Percentiles rank a stretch among this genome's conserved stretches.
Conservation (phyloP, 2,888 invertebrate genomes). For the Oscheius myriophilus region DNA sequence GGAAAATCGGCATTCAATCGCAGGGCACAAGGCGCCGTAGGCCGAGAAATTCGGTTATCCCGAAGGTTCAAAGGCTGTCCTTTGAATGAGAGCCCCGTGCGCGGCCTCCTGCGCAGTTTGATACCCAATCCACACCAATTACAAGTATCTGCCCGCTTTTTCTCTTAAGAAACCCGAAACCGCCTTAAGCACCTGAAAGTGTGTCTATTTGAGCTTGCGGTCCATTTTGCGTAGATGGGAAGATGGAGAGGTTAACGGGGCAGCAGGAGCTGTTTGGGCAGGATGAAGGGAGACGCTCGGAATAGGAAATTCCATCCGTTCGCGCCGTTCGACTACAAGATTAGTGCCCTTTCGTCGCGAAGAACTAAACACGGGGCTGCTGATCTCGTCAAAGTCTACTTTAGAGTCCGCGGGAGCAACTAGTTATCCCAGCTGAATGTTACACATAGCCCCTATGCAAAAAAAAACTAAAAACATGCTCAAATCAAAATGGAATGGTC, state of each 20-base stretch:
- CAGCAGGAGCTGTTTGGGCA: slow-evolving; percentile 12
- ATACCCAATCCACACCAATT: slow-evolving; percentile 27
- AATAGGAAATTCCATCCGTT: slow-evolving; percentile 26
- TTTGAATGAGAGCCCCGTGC: slow-evolving; percentile 13
- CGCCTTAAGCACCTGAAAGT: slow-evolving; percentile 25
- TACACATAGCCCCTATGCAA: too few relatives aligned
- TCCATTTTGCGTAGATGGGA: slow-evolving; percentile 18
- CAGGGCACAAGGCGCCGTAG: neutral
- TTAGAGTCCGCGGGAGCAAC: too few relatives aligned
- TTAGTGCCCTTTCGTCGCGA: too few relatives aligned
- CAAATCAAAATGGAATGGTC: too few relatives aligned
- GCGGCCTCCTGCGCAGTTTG: slow-evolving; percentile 11
- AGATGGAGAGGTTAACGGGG: slow-evolving; percentile 1
- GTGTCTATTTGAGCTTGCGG: slow-evolving; percentile 6
- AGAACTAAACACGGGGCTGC: too few relatives aligned
- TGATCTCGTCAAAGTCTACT: too few relatives aligned
- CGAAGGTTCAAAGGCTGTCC: slow-evolving; percentile 16
- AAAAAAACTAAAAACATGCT: too few relatives aligned
- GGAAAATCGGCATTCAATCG: too few relatives aligned
- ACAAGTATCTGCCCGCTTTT: slow-evolving; percentile 25
- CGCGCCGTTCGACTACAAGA: slow-evolving; percentile 23
- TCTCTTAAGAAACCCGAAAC: slow-evolving; percentile 20
- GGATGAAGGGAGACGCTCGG: slow-evolving; percentile 8
- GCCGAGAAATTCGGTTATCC: slow-evolving; percentile 18
- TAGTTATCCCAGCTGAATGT: too few relatives aligned